phyloP scores from a whole-genome alignment of 2,888 invertebrate genomes.

The Ophion obscuratus region DNA sequence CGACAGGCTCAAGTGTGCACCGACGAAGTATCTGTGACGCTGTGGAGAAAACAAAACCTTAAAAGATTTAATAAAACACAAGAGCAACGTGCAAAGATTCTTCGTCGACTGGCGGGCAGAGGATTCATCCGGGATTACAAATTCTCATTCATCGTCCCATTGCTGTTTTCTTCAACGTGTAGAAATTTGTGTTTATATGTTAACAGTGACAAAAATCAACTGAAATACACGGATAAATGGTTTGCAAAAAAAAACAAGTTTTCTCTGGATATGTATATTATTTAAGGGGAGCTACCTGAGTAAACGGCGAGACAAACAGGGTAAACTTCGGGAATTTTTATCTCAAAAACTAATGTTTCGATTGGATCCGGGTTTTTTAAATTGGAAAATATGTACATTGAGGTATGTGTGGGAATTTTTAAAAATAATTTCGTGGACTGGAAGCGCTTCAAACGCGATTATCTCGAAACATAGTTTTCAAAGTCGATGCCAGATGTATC shows the following conservation, averaged over 20 bases:
- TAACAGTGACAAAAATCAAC: not conserved
- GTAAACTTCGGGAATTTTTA: no score
- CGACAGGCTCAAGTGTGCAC: slow-evolving; percentile 85
- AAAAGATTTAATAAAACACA: slow-evolving; percentile 12
- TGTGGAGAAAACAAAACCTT: not conserved
- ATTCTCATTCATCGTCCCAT: not conserved
- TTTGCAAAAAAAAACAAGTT: slow-evolving; percentile 9
- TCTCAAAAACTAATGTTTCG: no score
- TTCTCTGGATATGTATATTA: not conserved
- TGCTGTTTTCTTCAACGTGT: not conserved
- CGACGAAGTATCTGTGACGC: slow-evolving; percentile 69
- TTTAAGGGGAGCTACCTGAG: not conserved
- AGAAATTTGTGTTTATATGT: not conserved
- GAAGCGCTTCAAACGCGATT: no score
- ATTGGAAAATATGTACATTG: no score
- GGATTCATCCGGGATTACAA: slow-evolving; percentile 7
- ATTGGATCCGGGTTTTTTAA: no score
- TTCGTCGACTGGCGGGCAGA: not conserved
- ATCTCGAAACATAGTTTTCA: no score
- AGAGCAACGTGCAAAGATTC: not conserved
- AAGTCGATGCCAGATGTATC: no score
- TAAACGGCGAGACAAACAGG: no score
- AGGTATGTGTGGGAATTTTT: no score
- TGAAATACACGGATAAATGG: slow-evolving; percentile 4
- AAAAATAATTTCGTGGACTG: no score